Evolutionary conservation across 2,113 vertebrate species (phyloP).

Genomic region (Colistium nudipinnis): DNA sequence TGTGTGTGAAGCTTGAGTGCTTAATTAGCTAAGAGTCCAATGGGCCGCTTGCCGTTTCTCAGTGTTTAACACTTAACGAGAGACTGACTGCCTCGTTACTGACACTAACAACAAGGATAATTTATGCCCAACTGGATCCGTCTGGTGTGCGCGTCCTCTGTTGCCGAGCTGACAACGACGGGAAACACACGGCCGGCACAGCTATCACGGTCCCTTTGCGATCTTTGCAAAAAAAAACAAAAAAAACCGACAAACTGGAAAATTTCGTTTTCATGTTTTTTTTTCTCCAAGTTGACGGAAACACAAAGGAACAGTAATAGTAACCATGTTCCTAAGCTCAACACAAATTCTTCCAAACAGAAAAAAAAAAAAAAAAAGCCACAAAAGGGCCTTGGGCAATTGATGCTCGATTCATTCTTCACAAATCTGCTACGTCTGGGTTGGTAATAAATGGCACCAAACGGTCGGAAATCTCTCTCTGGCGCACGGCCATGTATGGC

Average conservation of each 20-base stretch:
- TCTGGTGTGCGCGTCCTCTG: slow-evolving; percentile 57
- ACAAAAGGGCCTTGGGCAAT: slow-evolving; percentile 19
- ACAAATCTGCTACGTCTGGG: slow-evolving; percentile 12
- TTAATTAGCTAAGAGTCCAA: slow-evolving; percentile 74
- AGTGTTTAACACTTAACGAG: slow-evolving; percentile 72
- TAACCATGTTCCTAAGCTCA: background rate
- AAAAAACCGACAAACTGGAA: background rate
- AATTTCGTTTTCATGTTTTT: slow-evolving; percentile 23
- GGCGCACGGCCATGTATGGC: background rate
- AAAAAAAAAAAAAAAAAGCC: slow-evolving; percentile 8
- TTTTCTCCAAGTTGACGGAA: slow-evolving; percentile 25
- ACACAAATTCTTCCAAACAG: slow-evolving; percentile 5
- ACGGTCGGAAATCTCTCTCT: slow-evolving; percentile 23
- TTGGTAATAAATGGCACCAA: slow-evolving; percentile 27
- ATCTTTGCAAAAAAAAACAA: slow-evolving; percentile 27
- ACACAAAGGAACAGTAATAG: slow-evolving; percentile 28
- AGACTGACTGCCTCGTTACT: slow-evolving; percentile 68
- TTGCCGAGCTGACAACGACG: slow-evolving; percentile 56
- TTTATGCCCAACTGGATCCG: slow-evolving; percentile 63
- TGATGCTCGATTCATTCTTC: slow-evolving; percentile 21
- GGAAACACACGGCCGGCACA: slow-evolving; percentile 55
- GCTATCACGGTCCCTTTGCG: slow-evolving; percentile 47
- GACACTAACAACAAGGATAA: slow-evolving; percentile 71
- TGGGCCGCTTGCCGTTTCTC: slow-evolving; percentile 65
- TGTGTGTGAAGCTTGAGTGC: slow-evolving; percentile 48